phyloP scores from a whole-genome alignment of 2,888 invertebrate genomes.

The Nemapogon koenigi region DNA sequence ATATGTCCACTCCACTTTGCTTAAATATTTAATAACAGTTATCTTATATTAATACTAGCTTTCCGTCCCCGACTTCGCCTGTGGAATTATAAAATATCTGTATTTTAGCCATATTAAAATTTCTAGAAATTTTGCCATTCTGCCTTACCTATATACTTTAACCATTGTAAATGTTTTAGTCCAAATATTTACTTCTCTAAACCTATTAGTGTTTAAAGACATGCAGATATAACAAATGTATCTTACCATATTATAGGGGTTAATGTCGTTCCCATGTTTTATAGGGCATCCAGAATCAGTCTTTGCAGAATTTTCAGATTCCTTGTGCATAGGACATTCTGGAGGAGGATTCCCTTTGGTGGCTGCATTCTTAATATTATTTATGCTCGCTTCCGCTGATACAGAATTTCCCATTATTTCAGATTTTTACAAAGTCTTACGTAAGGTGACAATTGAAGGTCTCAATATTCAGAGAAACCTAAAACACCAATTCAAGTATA shows the following conservation, averaged over 20 bases:
- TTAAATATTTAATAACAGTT: no score
- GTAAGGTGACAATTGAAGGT: constrained; percentile 37
- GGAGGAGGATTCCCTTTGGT: constrained; percentile 63
- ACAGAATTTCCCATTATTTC: constrained; percentile 48
- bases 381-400: constrained; percentile 36
- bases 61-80: no score
- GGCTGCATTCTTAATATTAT: constrained; percentile 20
- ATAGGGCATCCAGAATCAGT: constrained; percentile 75
- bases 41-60: no score
- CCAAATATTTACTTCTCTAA: no score
- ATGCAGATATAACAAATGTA: no score
- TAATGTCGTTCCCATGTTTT: constrained; percentile 70
- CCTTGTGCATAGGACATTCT: constrained; percentile 87
- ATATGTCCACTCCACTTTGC: no score
- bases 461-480: constrained; percentile 4
- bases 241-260: constrained; percentile 83
- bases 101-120: no score
- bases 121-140: no score
- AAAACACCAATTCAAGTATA: constrained; percentile 3
- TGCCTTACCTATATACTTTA: no score
- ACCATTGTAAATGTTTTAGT: no score
- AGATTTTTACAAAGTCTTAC: constrained; percentile 30
- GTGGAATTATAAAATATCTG: no score
- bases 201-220: constrained; percentile 9
- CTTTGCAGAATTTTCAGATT: constrained; percentile 29